Conservation (phyloP, 2,888 invertebrate species). For the Odontocerum albicorne region DNA sequence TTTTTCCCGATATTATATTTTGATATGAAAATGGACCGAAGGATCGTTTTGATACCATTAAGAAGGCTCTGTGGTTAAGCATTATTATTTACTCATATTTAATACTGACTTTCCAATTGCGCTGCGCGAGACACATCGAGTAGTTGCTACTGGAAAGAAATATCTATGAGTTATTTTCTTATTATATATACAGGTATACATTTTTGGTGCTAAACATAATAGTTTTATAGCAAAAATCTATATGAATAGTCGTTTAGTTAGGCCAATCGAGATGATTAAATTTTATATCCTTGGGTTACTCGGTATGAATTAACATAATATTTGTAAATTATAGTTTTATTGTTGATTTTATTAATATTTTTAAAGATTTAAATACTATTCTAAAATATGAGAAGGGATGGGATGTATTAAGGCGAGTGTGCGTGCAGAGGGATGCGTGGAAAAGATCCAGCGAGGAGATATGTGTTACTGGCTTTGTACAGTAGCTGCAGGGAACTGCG, state of each 20-base stretch:
- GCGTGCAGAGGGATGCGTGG: too few species aligned
- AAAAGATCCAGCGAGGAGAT: too few species aligned
- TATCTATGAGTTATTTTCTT: constrained; percentile 21
- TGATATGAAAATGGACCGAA: constrained; percentile 19
- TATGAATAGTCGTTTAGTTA: constrained; percentile 30
- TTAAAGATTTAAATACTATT: constrained; percentile 6
- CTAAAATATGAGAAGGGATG: neutral
- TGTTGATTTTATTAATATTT: constrained; percentile 25
- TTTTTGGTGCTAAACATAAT: constrained; percentile 39
- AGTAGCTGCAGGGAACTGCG: constrained; percentile 21
- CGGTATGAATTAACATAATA: constrained; percentile 26
- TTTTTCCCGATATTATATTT: constrained; percentile 22
- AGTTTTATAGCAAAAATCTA: constrained; percentile 35
- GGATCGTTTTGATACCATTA: constrained; percentile 1
- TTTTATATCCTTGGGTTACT: constrained; percentile 34
- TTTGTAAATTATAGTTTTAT: constrained; percentile 28
- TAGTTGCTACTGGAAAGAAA: too few species aligned
- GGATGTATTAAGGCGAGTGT: neutral
- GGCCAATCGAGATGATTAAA: constrained; percentile 28
- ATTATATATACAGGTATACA: constrained; percentile 36
- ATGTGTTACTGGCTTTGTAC: constrained; percentile 15
- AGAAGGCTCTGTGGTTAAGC: neutral
- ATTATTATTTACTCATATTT: too few species aligned
- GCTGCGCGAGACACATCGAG: too few species aligned
- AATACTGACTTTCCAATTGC: too few species aligned